A percentile compares a stretch with the other conserved stretches of the same genome.
Evolutionary conservation across 2,888 invertebrate species (phyloP).

Genomic region (Tipula helvola): DNA sequence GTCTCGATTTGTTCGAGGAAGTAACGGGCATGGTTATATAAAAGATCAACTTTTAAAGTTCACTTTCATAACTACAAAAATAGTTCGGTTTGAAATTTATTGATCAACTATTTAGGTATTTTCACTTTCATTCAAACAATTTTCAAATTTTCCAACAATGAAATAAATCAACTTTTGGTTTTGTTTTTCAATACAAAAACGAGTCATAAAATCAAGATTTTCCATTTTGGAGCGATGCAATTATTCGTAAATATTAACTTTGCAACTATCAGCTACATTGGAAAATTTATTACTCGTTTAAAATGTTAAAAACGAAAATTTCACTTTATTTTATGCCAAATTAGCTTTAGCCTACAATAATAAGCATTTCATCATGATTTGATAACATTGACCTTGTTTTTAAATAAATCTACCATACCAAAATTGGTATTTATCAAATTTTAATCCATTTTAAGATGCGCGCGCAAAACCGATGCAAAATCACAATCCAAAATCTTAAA

Average conservation of each 20-base stretch:
- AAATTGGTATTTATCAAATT: not conserved
- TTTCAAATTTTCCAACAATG: not conserved
- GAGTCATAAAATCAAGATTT: not conserved
- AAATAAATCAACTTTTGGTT: not conserved
- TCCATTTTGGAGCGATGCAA: not conserved
- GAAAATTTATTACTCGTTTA: not conserved
- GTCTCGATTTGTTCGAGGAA: not conserved
- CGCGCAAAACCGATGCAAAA: not conserved
- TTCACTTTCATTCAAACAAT: not conserved
- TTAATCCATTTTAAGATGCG: not conserved
- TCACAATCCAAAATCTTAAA: not conserved
- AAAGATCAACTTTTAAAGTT: not conserved
- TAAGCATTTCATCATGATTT: not conserved
- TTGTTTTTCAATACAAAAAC: not conserved
- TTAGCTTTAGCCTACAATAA: not conserved
- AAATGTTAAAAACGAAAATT: not conserved
- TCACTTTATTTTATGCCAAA: not conserved
- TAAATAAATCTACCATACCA: not conserved
- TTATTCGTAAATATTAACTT: not conserved
- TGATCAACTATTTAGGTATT: not conserved
- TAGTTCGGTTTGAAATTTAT: not conserved
- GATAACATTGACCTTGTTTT: not conserved
- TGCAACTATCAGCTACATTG: not conserved
- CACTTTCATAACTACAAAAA: not conserved
- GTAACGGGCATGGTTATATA: not conserved